phyloP scores from a whole-genome alignment of 2,888 invertebrate genomes.

The Helleia helle region DNA sequence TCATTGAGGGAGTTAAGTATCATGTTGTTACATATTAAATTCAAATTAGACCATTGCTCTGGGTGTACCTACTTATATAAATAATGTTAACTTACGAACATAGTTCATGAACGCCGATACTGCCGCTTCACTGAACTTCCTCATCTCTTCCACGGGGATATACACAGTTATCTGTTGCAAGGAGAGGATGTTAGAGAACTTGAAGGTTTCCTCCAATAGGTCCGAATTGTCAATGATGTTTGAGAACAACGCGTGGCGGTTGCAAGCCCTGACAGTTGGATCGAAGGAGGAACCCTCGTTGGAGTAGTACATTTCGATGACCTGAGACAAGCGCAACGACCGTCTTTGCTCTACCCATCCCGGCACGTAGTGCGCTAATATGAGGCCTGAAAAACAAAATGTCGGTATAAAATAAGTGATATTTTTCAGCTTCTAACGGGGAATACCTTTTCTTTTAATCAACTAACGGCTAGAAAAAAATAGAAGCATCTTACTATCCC shows the following conservation, averaged over 20 bases:
- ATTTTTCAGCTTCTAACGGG: too few species aligned
- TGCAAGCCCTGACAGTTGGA: constrained; percentile 71
- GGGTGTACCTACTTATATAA: too few species aligned
- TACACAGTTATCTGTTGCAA: constrained; percentile 55
- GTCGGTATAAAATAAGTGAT: too few species aligned
- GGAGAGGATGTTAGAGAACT: constrained; percentile 56
- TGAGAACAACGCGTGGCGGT: constrained; percentile 59
- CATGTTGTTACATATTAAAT: too few species aligned
- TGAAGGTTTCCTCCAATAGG: constrained; percentile 49
- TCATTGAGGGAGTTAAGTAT: too few species aligned
- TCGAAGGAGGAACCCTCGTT: constrained; percentile 74
- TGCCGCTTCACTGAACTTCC: constrained; percentile 54
- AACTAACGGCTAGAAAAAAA: too few species aligned
- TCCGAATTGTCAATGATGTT: constrained; percentile 46
- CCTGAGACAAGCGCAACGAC: constrained; percentile 73
- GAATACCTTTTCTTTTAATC: too few species aligned
- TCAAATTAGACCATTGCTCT: too few species aligned
- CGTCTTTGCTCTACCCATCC: constrained; percentile 66
- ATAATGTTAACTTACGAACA: constrained; percentile 50
- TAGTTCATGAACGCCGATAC: constrained; percentile 64
- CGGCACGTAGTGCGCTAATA: constrained; percentile 64
- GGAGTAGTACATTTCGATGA: constrained; percentile 81
- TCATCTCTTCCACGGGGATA: constrained; percentile 56
- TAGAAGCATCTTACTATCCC: too few species aligned
- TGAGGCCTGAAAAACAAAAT: constrained; percentile 57